These are phyloP conservation scores for Chrysodeixis includens DNA, from an alignment of 2,888 invertebrate species.

Conservation along the genomic window DNA sequence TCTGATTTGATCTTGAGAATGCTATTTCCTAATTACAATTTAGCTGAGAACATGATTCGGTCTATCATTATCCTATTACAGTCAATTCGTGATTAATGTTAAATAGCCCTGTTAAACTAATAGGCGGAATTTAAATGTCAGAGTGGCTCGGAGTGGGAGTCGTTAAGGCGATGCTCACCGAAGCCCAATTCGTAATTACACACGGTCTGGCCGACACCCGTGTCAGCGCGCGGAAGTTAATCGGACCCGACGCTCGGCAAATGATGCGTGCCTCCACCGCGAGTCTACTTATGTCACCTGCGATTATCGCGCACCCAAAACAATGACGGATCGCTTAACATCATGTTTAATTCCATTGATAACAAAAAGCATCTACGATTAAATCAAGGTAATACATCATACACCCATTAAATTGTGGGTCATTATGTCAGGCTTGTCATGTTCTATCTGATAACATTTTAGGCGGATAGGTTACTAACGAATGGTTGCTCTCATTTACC, in stretches of 20 bases:
- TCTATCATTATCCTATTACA: slow-evolving; percentile 48
- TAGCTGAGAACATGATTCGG: slow-evolving; percentile 32
- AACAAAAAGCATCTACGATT: slow-evolving; percentile 54
- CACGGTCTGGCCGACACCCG: slow-evolving; percentile 71
- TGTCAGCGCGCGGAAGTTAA: slow-evolving; percentile 78
- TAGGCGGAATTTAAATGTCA: slow-evolving; percentile 68
- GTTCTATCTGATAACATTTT: slow-evolving; percentile 40
- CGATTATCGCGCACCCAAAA: slow-evolving; percentile 77
- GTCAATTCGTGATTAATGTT: slow-evolving; percentile 51
- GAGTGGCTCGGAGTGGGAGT: slow-evolving; percentile 60
- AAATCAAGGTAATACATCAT: slow-evolving; percentile 56
- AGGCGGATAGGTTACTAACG: background rate
- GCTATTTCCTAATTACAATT: slow-evolving; percentile 26
- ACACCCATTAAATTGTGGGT: slow-evolving; percentile 40
- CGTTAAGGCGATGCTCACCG: slow-evolving; percentile 68
- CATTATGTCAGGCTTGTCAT: slow-evolving; percentile 50
- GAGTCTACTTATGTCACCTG: slow-evolving; percentile 81
- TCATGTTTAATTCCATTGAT: slow-evolving; percentile 56
- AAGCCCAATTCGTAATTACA: slow-evolving; percentile 76
- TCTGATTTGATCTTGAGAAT: slow-evolving; percentile 22
- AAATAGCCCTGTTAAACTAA: slow-evolving; percentile 62
- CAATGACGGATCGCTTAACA: slow-evolving; percentile 73
- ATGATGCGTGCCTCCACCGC: slow-evolving; percentile 82
- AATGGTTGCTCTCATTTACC: background rate
- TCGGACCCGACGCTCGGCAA: slow-evolving; percentile 81